Evolutionary conservation across 2,888 invertebrate genomes (phyloP), one percentile per base, ranked within the genome.

Genomic region (Tenthredo distinguenda): DNA sequence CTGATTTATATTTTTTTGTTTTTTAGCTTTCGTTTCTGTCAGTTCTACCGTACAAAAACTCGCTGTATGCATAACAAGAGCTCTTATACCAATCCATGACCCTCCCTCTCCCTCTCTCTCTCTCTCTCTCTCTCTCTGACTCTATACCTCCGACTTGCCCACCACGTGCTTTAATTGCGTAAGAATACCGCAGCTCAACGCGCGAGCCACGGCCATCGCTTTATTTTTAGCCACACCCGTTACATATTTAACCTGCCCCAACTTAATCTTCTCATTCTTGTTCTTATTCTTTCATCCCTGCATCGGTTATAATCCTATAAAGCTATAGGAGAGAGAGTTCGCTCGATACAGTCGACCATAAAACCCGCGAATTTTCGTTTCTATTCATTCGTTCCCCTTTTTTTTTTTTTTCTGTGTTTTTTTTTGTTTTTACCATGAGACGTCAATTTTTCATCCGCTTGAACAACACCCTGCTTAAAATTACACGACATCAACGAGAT

Each of bases 181-280:
- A 62, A 62, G 62, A 55, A 55, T 55, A 55, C 55, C 26, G 12
- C 62, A 62, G 10, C 62, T 62, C 21, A 10, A 62, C 62, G 21
- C 62, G 62, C 68, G 31, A 31, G 31, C 68, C 68, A 90, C 89
- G 92, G 90, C 92, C 93, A 92, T 93, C 93, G 91, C 87, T 91
- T 91, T 93, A 93, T 93, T 93, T 92, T 92, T 92, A 93, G 90
- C 89, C 86, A 89, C 88, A 90, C 89, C 89, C 89, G 91, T 89
- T 91, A 92, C 92, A 91, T 92, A 93, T 93, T 92, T 93, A 93
- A 93, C 91, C 92, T 90, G 91, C 90, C 90, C 92, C 92, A 93
- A 92, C 91, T 92, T 91, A 91, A 87, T 77, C 58, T 40, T 74
- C 74, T 74, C 7, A 12, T 77, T 77, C 50, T 77, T 37, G 6